phyloP scores from a whole-genome alignment of 2,888 invertebrate genomes.

The Clitarchus hookeri region DNA sequence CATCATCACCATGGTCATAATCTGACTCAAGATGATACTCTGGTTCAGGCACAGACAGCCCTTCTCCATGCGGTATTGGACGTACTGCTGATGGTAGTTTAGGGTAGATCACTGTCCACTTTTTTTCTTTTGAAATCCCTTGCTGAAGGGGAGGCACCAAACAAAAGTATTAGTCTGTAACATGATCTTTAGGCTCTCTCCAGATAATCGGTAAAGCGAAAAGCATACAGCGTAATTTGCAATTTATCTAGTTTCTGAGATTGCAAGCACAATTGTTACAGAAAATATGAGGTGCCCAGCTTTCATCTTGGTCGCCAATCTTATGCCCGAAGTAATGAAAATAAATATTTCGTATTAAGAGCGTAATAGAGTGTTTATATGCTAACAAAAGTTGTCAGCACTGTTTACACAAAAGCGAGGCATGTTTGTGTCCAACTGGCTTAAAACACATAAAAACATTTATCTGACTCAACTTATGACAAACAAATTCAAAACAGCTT shows the following conservation, averaged over 20 bases:
- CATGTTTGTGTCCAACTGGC: too few species aligned
- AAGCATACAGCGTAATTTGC: not conserved
- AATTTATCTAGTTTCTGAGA: too few species aligned
- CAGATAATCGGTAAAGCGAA: constrained; percentile 26
- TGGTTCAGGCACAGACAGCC: constrained; percentile 36
- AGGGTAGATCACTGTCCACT: constrained; percentile 30
- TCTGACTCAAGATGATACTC: constrained; percentile 30
- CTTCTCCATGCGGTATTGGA: constrained; percentile 32
- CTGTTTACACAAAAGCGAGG: too few species aligned
- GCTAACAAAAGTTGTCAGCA: too few species aligned
- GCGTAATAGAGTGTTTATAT: too few species aligned
- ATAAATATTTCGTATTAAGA: too few species aligned
- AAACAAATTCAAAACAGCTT: not conserved
- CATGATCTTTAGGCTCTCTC: constrained; percentile 28
- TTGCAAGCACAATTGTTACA: too few species aligned
- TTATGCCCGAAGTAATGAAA: too few species aligned
- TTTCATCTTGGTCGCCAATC: too few species aligned
- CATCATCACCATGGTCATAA: too few species aligned
- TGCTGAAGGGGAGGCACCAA: constrained; percentile 26
- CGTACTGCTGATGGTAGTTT: constrained; percentile 36
- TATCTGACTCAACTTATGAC: not conserved
- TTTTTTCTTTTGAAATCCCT: constrained; percentile 32
- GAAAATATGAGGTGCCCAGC: too few species aligned
- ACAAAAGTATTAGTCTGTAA: constrained; percentile 34
- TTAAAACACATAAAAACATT: too few species aligned